A percentile compares a stretch with the other conserved stretches of the same genome.
Conservation (phyloP, 2,797 vertebrate species). For the Hippopotamyrus pictus region DNA sequence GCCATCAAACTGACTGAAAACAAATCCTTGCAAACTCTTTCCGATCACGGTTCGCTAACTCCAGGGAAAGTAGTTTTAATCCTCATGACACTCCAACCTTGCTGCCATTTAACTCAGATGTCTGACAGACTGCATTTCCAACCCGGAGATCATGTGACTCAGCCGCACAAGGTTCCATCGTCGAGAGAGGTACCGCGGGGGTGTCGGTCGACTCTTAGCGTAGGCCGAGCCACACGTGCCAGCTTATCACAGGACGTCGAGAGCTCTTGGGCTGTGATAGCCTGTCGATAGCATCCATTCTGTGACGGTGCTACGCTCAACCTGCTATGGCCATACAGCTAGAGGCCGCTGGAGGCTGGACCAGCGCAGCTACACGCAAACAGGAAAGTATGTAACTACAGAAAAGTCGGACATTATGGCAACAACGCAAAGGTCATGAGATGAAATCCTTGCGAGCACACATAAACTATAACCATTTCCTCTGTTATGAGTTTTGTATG, state of each 20-base stretch:
- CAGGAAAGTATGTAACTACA: neutral
- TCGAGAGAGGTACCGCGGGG: neutral
- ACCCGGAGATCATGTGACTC: neutral
- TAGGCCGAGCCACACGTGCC: neutral
- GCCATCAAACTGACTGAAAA: neutral
- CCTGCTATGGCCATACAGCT: neutral
- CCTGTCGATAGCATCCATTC: neutral
- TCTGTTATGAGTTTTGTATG: neutral
- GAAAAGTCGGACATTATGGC: neutral
- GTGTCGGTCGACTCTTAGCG: neutral
- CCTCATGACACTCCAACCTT: neutral
- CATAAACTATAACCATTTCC: neutral
- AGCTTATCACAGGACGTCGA: neutral
- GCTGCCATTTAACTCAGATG: neutral
- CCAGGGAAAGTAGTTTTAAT: neutral
- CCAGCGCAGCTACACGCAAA: neutral
- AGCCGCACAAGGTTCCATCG: neutral
- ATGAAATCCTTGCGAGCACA: neutral
- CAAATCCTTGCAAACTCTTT: neutral
- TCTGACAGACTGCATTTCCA: neutral
- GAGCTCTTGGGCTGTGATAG: neutral
- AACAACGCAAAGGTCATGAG: neutral
- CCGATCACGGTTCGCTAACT: neutral
- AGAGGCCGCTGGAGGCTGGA: neutral
- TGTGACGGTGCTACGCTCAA: neutral